Base-by-base conservation (phyloP, 2,888 invertebrate species). In the Blastobasis adustella region DNA sequence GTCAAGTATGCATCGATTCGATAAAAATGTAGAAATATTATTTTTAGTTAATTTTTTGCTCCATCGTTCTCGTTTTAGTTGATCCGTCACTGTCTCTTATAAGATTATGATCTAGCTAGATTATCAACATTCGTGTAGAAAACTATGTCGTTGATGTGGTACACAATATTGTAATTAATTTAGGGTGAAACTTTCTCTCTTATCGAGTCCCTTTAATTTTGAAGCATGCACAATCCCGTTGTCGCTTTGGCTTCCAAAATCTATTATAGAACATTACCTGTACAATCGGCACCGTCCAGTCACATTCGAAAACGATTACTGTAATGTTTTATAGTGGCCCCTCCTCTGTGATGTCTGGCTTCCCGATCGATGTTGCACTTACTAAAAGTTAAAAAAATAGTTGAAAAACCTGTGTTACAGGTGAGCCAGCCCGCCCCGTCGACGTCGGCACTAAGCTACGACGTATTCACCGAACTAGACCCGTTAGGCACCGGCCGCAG, bases 381-480 rank as follows among this genome's bases (percentile, higher is more conserved):
- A 45, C 9, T 40, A 41, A 38, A 40, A 49, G 38, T 54, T 46
- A 51, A 43, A 54, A 49, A 38, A 46, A 50, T 49, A 10, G 23
- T 40, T 6, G 41, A 42, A 38, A 47, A 46, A 66, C 73, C 75
- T 76, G 79, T 82, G 82, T 86, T 85, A 68, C 87, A 87, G 87
- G 85, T 85, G 67, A 73, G 76, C 77, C 72, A 69, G 74, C 67
- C 82, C 73, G 77, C 80, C 71, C 59, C 77, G 68, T 55, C 80
- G 64, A 64, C 75, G 42, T 37, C 46, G 69, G 65, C 80, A 68
- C 72, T 79, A 77, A 73, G 84, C 79, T 92, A 93, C 89, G 96
- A 96, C 89, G 95, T 97, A 68, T 97, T 97, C 90, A 96, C 96
- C 62, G 97, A 97, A 79, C 90, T 97, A 82, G 97, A 97, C 91